A percentile compares a stretch with the other conserved stretches of the same genome.
Evolutionary conservation across 2,797 vertebrate species (phyloP).

Genomic region (Poliocrania exsul): DNA sequence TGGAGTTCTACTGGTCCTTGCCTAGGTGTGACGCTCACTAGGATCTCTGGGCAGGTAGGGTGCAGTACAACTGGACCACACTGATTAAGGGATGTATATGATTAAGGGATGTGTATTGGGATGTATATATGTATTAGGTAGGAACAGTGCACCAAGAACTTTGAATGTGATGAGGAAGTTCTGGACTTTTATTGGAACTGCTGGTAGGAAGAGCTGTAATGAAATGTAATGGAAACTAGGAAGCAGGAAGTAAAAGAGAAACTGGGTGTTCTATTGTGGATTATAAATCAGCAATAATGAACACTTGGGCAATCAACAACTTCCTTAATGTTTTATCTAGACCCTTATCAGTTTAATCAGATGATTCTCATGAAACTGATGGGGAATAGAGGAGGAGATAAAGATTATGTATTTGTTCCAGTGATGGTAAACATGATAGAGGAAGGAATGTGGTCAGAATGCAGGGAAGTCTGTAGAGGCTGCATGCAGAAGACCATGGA

Average conservation of each 20-base stretch:
- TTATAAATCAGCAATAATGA: background rate
- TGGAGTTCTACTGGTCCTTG: background rate
- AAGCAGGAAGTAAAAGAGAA: background rate
- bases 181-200: background rate
- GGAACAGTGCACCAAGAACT: background rate
- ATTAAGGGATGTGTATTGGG: background rate
- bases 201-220: background rate
- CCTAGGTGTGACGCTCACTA: background rate
- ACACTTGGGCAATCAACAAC: background rate
- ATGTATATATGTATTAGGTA: background rate
- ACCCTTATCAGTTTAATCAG: background rate
- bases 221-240: background rate
- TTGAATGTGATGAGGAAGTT: background rate
- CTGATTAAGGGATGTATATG: background rate
- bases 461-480: background rate
- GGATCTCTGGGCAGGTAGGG: background rate
- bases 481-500: background rate
- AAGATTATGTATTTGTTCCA: background rate
- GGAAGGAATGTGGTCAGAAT: background rate
- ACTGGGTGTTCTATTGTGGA: background rate
- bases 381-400: background rate
- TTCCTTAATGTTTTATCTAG: background rate
- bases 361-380: background rate
- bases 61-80: rapidly evolving
- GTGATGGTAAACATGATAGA: background rate